Conservation (phyloP, 2,888 invertebrate species). For the Ochlodes sylvanus region DNA sequence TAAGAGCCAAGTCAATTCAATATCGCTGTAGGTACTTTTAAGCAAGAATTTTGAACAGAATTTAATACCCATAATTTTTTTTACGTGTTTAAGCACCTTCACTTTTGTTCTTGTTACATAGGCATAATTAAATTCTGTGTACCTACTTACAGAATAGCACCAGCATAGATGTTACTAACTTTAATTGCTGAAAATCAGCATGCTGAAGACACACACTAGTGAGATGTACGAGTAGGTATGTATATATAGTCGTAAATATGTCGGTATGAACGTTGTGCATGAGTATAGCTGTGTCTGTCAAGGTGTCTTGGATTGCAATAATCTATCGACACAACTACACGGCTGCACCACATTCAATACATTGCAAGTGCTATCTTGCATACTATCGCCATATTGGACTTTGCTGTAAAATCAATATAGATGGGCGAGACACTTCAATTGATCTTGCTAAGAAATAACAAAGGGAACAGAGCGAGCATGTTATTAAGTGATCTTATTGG, state of each 20-base stretch:
- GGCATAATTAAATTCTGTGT: no score
- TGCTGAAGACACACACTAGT: not conserved
- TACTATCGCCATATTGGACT: constrained; percentile 38
- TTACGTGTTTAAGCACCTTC: no score
- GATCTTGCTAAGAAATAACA: constrained; percentile 30
- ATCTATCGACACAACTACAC: constrained; percentile 37
- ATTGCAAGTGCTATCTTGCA: constrained; percentile 38
- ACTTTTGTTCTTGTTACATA: no score
- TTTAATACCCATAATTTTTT: no score
- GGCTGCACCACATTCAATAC: constrained; percentile 38
- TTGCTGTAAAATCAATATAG: constrained; percentile 38
- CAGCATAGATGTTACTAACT: no score
- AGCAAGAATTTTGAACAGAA: no score
- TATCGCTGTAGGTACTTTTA: no score
- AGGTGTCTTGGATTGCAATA: constrained; percentile 36
- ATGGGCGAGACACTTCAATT: constrained; percentile 35
- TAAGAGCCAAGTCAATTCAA: no score
- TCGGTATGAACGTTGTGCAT: constrained; percentile 12
- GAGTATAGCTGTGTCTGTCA: constrained; percentile 21
- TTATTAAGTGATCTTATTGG: constrained; percentile 18
- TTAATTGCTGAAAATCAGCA: not conserved
- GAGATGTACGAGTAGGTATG: no score
- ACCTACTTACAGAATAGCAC: no score
- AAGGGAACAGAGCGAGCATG: constrained; percentile 9
- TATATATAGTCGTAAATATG: constrained; percentile 8